Percentiles rank a stretch among this genome's conserved stretches.
Evolutionary conservation across 2,113 vertebrate genomes (phyloP).

Genomic region (Notothenia coriiceps): DNA sequence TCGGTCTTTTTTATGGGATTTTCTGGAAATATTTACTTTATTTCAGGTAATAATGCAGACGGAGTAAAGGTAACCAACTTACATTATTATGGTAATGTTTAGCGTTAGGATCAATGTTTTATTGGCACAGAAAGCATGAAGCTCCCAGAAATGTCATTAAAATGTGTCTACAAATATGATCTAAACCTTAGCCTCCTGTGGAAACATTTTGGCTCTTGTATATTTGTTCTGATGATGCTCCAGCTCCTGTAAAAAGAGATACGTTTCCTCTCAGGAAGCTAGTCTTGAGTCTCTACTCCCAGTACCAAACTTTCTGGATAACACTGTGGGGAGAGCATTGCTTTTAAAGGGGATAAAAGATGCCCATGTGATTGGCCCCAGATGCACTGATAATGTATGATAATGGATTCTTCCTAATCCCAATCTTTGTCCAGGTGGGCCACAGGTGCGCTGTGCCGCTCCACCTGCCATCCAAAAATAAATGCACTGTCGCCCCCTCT

Average conservation of each 20-base stretch:
- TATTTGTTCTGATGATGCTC: conserved; percentile 24
- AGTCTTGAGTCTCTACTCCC: conserved; percentile 56
- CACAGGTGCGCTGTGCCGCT: conserved; percentile 46
- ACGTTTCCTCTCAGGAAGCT: conserved; percentile 58
- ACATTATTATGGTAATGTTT: background rate
- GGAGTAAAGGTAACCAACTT: background rate
- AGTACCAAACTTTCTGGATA: conserved; percentile 64
- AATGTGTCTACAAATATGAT: conserved; percentile 22
- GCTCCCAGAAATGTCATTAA: conserved; percentile 8
- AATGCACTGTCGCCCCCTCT: conserved; percentile 24
- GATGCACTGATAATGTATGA: conserved; percentile 73
- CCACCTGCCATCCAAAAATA: conserved; percentile 59
- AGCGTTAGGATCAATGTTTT: background rate
- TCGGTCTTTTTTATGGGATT: conserved; percentile 4
- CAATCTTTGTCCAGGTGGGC: conserved; percentile 48
- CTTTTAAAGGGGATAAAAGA: conserved; percentile 77
- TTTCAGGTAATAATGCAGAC: background rate
- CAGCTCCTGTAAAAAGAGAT: conserved; percentile 36
- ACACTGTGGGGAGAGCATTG: conserved; percentile 52
- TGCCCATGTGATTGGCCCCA: conserved; percentile 68
- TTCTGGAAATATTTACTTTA: background rate
- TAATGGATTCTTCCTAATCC: conserved; percentile 75
- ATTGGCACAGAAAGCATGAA: background rate
- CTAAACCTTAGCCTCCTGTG: conserved; percentile 21
- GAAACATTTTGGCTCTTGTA: conserved; percentile 16